Percentiles rank a stretch among this genome's conserved stretches.
These are phyloP conservation scores for Nemapogon koenigi DNA, from an alignment of 2,888 invertebrate species.

Conservation along the genomic window DNA sequence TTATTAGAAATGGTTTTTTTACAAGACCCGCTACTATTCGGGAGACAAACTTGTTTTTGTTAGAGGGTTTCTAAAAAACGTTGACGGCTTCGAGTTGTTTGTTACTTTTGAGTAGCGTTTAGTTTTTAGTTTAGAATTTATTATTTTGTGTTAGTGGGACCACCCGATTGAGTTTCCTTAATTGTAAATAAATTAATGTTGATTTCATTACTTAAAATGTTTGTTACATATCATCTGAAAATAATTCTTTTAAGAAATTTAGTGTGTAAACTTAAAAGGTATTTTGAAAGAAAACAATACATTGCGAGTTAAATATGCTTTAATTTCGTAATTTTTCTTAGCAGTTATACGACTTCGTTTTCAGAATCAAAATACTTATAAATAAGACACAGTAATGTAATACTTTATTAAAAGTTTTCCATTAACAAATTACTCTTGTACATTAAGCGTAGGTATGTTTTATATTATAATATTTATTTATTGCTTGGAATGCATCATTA, in stretches of 20 bases:
- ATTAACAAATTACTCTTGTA: constrained; percentile 37
- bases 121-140: too few species aligned
- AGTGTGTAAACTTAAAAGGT: not conserved
- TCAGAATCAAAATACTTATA: constrained; percentile 58
- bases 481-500: constrained; percentile 15
- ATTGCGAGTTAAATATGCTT: constrained; percentile 63
- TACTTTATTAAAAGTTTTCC: constrained; percentile 37
- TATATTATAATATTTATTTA: constrained; percentile 35
- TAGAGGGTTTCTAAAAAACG: too few species aligned
- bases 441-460: constrained; percentile 56
- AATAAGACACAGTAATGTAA: constrained; percentile 48
- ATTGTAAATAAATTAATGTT: too few species aligned
- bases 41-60: not conserved
- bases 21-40: constrained; percentile 25
- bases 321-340: constrained; percentile 64
- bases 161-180: too few species aligned
- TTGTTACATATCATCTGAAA: too few species aligned
- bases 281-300: constrained; percentile 20
- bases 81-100: too few species aligned
- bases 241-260: too few species aligned
- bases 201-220: too few species aligned
- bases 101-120: too few species aligned
- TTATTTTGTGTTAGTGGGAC: too few species aligned
- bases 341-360: constrained; percentile 59
- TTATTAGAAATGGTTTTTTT: constrained; percentile 51